Conservation (phyloP, 2,888 invertebrate species). For the Sthenelais limicola region DNA sequence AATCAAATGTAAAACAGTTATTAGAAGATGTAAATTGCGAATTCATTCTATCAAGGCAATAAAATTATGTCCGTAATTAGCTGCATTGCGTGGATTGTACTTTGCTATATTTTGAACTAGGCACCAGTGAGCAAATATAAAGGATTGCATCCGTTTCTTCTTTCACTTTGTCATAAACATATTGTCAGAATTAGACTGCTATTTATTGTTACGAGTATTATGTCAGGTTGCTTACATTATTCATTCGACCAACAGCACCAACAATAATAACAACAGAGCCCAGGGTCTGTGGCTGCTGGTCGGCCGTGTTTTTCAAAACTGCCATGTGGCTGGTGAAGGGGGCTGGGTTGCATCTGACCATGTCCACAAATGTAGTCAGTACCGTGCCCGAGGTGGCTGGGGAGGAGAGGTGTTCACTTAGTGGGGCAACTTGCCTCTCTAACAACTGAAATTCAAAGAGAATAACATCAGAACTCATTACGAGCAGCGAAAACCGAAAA, state of each 20-base stretch:
- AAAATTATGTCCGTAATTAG: no score
- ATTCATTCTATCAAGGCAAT: no score
- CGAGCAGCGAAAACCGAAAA: no score
- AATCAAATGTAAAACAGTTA: no score
- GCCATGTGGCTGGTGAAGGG: slow-evolving; percentile 82
- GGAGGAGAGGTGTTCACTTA: slow-evolving; percentile 82
- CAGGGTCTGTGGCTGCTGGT: slow-evolving; percentile 65
- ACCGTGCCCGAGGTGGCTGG: slow-evolving; percentile 78
- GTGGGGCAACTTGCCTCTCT: slow-evolving; percentile 85
- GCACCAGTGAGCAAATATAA: no score
- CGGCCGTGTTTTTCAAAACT: slow-evolving; percentile 77
- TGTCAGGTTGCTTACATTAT: slow-evolving; percentile 62
- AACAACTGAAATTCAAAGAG: slow-evolving; percentile 79
- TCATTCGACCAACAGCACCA: slow-evolving; percentile 71
- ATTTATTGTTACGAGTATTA: background rate
- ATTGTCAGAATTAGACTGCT: no score
- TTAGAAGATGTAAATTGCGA: no score
- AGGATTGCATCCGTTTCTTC: no score
- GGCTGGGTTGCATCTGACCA: slow-evolving; percentile 81
- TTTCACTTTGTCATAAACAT: no score
- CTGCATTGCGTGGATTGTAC: no score
- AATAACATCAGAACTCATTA: no score
- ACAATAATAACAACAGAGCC: slow-evolving; percentile 69
- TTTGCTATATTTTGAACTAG: no score
- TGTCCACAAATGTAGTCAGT: slow-evolving; percentile 82